A percentile compares a stretch with the other conserved stretches of the same genome.
Conservation (phyloP, 1,140 invertebrate genomes). For the Dinothrombium tinctorium region DNA sequence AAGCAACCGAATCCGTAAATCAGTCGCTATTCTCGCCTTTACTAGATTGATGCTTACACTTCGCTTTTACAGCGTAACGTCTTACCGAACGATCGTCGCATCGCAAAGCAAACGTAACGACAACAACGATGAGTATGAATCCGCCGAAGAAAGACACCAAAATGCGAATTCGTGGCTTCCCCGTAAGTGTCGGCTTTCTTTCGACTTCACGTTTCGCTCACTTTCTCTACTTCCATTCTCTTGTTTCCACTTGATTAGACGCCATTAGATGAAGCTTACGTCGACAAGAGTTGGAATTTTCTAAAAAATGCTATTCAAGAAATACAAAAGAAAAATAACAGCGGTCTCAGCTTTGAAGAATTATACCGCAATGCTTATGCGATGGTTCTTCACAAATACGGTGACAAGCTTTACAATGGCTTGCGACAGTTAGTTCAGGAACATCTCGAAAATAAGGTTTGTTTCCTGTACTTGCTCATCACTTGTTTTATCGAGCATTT, state of each 20-base stretch:
- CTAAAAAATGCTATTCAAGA: slow-evolving; percentile 98
- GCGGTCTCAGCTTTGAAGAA: slow-evolving; percentile 96
- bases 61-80: no score
- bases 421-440: slow-evolving; percentile 94
- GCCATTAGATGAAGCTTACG: slow-evolving; percentile 97
- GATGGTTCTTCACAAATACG: slow-evolving; percentile 98
- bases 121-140: slow-evolving; percentile 27
- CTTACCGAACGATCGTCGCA: no score
- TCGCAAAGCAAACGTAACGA: no score
- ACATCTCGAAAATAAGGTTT: slow-evolving; percentile 79
- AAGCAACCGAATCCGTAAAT: no score
- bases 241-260: slow-evolving; percentile 35
- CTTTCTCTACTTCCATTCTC: background rate
- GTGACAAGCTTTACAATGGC: slow-evolving; percentile 86
- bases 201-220: background rate
- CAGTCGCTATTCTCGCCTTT: no score
- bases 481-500: slow-evolving; percentile 7
- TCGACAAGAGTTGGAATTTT: slow-evolving; percentile 88
- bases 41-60: no score
- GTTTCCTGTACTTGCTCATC: slow-evolving; percentile 5
- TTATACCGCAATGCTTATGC: slow-evolving; percentile 98
- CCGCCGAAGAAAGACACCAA: slow-evolving; percentile 60
- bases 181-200: slow-evolving; percentile 60
- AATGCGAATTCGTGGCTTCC: slow-evolving; percentile 89
- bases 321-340: slow-evolving; percentile 99